Percentiles rank a stretch among this genome's conserved stretches.
Evolutionary conservation across 2,888 invertebrate genomes (phyloP).

Genomic region (Cybosia mesomella): DNA sequence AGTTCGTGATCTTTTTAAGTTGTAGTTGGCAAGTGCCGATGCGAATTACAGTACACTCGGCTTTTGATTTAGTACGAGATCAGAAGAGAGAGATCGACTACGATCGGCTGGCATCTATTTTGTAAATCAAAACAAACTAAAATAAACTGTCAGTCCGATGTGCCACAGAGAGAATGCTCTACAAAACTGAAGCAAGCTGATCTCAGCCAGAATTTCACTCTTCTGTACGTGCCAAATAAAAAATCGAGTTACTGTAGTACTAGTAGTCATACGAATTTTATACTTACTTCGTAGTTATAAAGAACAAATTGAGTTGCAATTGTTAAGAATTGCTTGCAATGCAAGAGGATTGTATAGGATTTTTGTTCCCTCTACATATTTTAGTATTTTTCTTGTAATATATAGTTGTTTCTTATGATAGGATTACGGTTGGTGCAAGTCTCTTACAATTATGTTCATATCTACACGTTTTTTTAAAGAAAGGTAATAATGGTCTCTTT

Average conservation of each 20-base stretch:
- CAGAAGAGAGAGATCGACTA: background rate
- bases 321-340: background rate
- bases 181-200: background rate
- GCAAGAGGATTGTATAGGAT: background rate
- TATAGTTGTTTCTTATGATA: background rate
- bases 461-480: background rate
- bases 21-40: background rate
- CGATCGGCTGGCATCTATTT: background rate
- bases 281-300: background rate
- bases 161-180: background rate
- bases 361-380: background rate
- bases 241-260: background rate
- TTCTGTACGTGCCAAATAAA: background rate
- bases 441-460: background rate
- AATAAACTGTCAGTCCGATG: background rate
- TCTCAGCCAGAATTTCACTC: background rate
- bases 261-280: conserved; percentile 2
- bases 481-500: conserved; percentile 27
- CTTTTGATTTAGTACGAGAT: background rate
- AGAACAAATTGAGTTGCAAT: conserved; percentile 2
- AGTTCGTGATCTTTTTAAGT: background rate
- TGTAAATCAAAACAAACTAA: too few relatives aligned
- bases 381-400: background rate
- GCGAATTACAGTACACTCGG: background rate
- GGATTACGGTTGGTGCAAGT: background rate